These are phyloP conservation scores for Biston betularia DNA, from an alignment of 2,888 invertebrate species.

Conservation along the genomic window DNA sequence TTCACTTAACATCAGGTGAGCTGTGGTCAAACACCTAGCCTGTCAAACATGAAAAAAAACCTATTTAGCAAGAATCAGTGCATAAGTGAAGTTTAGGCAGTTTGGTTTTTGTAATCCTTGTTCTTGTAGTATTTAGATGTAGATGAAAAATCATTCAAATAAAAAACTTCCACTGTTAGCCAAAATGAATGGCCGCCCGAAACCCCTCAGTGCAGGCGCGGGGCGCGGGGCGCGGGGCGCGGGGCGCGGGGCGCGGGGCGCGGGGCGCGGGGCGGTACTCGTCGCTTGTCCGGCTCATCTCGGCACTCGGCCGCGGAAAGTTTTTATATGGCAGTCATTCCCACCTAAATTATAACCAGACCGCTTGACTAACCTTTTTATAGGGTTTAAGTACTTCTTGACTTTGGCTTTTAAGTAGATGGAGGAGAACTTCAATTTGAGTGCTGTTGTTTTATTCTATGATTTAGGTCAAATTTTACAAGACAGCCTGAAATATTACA, in stretches of 20 bases:
- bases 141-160: neutral
- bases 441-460: neutral
- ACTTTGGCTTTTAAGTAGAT: too few relatives aligned
- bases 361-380: neutral
- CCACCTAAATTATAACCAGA: conserved; percentile 2
- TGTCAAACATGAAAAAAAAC: too few relatives aligned
- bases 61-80: too few relatives aligned
- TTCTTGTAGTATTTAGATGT: too few relatives aligned
- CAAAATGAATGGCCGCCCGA: conserved; percentile 5
- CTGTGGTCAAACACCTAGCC: too few relatives aligned
- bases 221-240: too few relatives aligned
- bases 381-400: neutral
- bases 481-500: neutral
- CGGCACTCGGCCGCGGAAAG: neutral
- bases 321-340: neutral
- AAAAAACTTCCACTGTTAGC: neutral
- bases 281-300: neutral
- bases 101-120: too few relatives aligned
- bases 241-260: too few relatives aligned
- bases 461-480: neutral
- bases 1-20: too few relatives aligned
- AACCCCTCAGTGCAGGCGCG: neutral
- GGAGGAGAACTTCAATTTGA: neutral
- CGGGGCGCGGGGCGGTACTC: too few relatives aligned
- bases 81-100: too few relatives aligned